These are phyloP conservation scores for Isoperla grammatica DNA, from an alignment of 2,888 invertebrate genomes.

Conservation along the genomic window DNA sequence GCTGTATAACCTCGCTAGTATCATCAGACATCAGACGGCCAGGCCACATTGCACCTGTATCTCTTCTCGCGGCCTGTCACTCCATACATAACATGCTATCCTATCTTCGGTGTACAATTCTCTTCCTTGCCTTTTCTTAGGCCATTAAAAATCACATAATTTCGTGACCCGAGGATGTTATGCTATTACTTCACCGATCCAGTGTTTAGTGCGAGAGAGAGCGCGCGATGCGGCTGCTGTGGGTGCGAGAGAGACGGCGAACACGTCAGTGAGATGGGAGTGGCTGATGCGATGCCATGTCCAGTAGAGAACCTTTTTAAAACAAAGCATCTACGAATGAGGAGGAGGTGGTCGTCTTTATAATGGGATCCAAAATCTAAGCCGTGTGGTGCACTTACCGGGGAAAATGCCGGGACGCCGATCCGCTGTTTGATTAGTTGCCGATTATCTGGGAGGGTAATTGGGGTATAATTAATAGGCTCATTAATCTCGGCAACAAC, in stretches of 20 bases:
- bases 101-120: background rate
- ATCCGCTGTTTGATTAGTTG: constrained; percentile 3
- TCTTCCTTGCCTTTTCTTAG: background rate
- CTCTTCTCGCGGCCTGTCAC: too few relatives aligned
- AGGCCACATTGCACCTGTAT: too few relatives aligned
- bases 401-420: background rate
- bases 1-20: too few relatives aligned
- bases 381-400: background rate
- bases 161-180: constrained; percentile 25
- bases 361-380: constrained; percentile 6
- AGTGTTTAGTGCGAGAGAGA: constrained; percentile 2
- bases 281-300: constrained; percentile 16
- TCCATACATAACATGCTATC: too few relatives aligned
- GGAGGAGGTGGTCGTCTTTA: background rate
- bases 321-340: constrained; percentile 9
- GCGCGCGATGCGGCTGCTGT: background rate
- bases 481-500: constrained; percentile 12
- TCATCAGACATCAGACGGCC: too few relatives aligned
- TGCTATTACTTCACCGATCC: constrained; percentile 12
- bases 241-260: background rate
- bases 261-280: constrained; percentile 8
- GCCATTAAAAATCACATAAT: constrained; percentile 16
- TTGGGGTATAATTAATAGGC: constrained; percentile 12
- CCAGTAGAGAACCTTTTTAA: constrained; percentile 13
- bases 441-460: background rate